phyloP scores from a whole-genome alignment of 2,888 invertebrate species.

The Melitaea athalia region DNA sequence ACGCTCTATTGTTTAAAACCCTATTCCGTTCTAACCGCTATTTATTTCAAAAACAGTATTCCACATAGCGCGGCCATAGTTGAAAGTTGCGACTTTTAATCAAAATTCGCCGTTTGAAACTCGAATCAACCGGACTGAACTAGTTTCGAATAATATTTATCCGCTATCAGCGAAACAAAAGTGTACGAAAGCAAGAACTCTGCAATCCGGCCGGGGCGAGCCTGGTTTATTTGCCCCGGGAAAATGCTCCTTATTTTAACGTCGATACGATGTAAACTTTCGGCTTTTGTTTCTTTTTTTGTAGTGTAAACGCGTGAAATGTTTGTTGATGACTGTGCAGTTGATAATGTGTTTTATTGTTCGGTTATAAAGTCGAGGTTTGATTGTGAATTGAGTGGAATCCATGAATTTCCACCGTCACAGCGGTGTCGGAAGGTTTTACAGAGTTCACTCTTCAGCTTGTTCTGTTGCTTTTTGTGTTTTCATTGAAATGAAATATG shows the following conservation, averaged over 20 bases:
- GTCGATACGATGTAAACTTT: slow-evolving; percentile 30
- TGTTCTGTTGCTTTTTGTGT: slow-evolving; percentile 47
- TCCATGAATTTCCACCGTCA: slow-evolving; percentile 48
- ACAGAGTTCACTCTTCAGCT: slow-evolving; percentile 47
- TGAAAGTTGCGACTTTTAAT: slow-evolving; percentile 50
- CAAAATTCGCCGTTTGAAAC: slow-evolving; percentile 59
- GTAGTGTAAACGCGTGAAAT: slow-evolving; percentile 42
- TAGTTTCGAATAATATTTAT: slow-evolving; percentile 69
- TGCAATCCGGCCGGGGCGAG: slow-evolving; percentile 47
- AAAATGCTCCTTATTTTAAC: slow-evolving; percentile 44
- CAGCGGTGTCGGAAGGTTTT: slow-evolving; percentile 48
- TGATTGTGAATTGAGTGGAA: slow-evolving; percentile 36
- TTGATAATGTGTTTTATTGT: slow-evolving; percentile 43
- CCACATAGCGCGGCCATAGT: slow-evolving; percentile 10
- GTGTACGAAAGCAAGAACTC: slow-evolving; percentile 60
- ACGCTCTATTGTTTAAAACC: background rate
- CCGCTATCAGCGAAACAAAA: slow-evolving; percentile 64
- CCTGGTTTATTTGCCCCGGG: slow-evolving; percentile 22
- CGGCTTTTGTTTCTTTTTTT: slow-evolving; percentile 41
- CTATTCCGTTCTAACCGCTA: slow-evolving; percentile 13
- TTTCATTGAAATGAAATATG: slow-evolving; percentile 39
- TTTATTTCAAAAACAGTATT: slow-evolving; percentile 32
- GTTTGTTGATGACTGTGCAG: slow-evolving; percentile 32
- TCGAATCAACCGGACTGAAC: slow-evolving; percentile 60
- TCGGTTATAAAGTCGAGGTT: slow-evolving; percentile 7